Conservation (phyloP, 2,797 vertebrate species). For the Paedocypris micromegethes region DNA sequence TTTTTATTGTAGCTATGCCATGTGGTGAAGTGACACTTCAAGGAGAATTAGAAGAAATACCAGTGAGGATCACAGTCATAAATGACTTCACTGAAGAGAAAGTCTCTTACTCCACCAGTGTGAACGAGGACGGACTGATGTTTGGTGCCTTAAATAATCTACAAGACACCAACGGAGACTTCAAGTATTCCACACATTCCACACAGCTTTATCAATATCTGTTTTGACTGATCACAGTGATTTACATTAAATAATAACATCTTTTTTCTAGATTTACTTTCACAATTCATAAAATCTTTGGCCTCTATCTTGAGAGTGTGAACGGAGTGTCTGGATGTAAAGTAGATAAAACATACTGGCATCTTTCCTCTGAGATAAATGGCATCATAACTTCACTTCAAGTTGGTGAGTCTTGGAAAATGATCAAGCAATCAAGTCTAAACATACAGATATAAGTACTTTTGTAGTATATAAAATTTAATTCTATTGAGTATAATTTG, state of each 20-base stretch:
- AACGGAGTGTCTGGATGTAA: constrained; percentile 59
- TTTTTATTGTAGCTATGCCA: too few species aligned
- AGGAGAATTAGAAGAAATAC: constrained; percentile 25
- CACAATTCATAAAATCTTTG: constrained; percentile 53
- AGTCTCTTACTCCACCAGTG: constrained; percentile 46
- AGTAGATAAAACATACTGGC: constrained; percentile 59
- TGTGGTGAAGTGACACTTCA: neutral
- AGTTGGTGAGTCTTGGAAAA: constrained; percentile 52
- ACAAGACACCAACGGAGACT: constrained; percentile 49
- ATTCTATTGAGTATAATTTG: too few species aligned
- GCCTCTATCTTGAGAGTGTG: constrained; percentile 59
- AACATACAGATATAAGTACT: neutral
- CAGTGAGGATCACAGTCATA: constrained; percentile 57
- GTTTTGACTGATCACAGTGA: constrained; percentile 1
- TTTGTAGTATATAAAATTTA: too few species aligned
- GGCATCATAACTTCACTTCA: constrained; percentile 50
- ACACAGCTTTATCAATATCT: neutral
- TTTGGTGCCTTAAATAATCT: constrained; percentile 60
- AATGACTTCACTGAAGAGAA: constrained; percentile 48
- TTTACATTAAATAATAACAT: neutral
- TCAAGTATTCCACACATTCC: constrained; percentile 46
- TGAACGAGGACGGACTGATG: constrained; percentile 57
- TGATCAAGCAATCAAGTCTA: neutral
- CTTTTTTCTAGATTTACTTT: constrained; percentile 14
- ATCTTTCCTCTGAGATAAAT: constrained; percentile 57